These are phyloP conservation scores for Otocyon megalotis DNA, from an alignment of 2,113 vertebrate species.

Conservation along the genomic window DNA sequence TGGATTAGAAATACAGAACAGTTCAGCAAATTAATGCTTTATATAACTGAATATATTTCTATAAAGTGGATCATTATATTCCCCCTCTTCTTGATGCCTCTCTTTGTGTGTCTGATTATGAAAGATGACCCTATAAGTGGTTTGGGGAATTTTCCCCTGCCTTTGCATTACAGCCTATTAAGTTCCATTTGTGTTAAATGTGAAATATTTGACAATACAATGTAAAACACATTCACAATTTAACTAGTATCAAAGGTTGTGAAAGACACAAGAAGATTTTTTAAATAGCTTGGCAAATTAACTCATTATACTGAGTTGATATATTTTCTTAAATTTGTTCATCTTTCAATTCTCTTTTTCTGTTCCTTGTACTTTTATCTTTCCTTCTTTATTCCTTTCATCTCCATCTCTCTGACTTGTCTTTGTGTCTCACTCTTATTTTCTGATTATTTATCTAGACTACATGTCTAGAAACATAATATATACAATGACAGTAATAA, in stretches of 20 bases:
- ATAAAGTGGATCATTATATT: not conserved
- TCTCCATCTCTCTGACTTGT: not conserved
- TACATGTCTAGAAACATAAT: conserved; percentile 7
- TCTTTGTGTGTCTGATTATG: not conserved
- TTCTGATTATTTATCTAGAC: not conserved
- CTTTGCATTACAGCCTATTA: not conserved
- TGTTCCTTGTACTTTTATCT: not conserved
- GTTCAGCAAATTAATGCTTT: not conserved
- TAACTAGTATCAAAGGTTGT: conserved; percentile 12
- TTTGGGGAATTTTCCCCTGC: not conserved
- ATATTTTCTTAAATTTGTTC: conserved; percentile 39
- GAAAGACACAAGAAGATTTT: conserved; percentile 8
- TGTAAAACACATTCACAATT: conserved; percentile 8
- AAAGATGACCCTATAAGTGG: not conserved
- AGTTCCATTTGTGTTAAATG: not conserved
- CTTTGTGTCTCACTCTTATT: not conserved
- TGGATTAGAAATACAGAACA: not conserved
- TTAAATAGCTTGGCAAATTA: conserved; percentile 39
- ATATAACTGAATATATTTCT: conserved; percentile 4
- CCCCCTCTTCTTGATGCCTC: not conserved
- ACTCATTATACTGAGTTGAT: conserved; percentile 11
- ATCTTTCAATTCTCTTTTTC: not conserved
- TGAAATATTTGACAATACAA: conserved; percentile 45
- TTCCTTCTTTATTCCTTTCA: not conserved
- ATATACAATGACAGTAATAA: not conserved